Percentiles rank a stretch among this genome's conserved stretches.
These are phyloP conservation scores for Lottia gigantea DNA, from an alignment of 2,888 invertebrate genomes.

Conservation along the genomic window DNA sequence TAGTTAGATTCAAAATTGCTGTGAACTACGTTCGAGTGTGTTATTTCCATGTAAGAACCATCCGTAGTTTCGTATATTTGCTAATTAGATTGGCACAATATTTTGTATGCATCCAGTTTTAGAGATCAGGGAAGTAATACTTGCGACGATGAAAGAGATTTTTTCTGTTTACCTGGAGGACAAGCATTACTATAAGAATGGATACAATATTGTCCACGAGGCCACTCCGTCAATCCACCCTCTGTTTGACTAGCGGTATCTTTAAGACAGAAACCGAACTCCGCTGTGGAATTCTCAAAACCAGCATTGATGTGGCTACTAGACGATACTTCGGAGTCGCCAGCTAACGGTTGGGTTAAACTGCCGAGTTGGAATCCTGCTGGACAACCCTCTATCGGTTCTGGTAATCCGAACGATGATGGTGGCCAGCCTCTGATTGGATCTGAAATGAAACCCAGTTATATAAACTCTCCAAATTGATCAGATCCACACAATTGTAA, in stretches of 20 bases:
- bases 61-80: too few species aligned
- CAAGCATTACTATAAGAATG: not conserved
- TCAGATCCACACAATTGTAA: too few species aligned
- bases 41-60: too few species aligned
- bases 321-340: not conserved
- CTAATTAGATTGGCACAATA: too few species aligned
- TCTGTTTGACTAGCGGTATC: not conserved
- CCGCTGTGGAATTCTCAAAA: not conserved
- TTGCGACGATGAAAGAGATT: too few species aligned
- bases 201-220: not conserved
- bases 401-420: not conserved
- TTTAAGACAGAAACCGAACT: not conserved
- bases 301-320: conserved; percentile 4
- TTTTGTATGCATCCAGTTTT: too few species aligned
- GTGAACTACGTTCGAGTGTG: too few species aligned
- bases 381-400: not conserved
- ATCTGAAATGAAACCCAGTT: too few species aligned
- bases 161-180: not conserved
- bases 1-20: too few species aligned
- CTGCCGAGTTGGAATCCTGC: not conserved
- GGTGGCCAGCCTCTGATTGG: not conserved
- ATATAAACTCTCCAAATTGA: too few species aligned
- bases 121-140: too few species aligned
- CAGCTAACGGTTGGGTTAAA: not conserved
- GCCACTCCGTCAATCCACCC: not conserved